Percentiles rank a stretch among this genome's conserved stretches.
Conservation (phyloP, 2,113 vertebrate species). For the Rafetus swinhoei region DNA sequence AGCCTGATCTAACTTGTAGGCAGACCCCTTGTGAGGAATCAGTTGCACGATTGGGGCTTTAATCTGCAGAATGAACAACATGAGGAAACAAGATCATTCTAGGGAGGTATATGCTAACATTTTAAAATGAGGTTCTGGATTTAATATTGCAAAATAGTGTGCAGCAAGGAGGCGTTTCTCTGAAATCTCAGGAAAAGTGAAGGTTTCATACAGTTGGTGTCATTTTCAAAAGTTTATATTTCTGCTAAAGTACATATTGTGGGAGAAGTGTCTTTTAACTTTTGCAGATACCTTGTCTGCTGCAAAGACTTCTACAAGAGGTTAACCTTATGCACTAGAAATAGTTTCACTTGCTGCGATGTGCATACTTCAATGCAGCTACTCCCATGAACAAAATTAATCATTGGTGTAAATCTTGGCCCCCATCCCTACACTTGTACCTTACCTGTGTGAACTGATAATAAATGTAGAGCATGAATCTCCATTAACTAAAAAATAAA, state of each 20-base stretch:
- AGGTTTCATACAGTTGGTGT: background rate
- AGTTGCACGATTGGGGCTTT: background rate
- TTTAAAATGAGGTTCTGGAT: background rate
- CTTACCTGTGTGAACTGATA: background rate
- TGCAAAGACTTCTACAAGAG: background rate
- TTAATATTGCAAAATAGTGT: background rate
- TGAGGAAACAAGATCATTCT: fast-evolving
- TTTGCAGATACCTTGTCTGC: background rate
- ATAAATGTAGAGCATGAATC: background rate
- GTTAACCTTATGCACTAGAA: background rate
- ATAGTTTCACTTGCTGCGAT: background rate
- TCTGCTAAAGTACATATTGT: background rate
- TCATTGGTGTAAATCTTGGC: fast-evolving
- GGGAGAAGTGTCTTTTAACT: background rate
- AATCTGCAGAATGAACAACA: fast-evolving
- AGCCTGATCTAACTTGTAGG: background rate
- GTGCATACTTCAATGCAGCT: background rate
- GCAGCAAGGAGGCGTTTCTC: background rate
- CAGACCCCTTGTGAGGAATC: background rate
- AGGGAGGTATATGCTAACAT: background rate
- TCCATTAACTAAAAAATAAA: background rate
- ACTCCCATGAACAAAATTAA: background rate
- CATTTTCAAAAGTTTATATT: background rate
- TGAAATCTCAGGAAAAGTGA: background rate
- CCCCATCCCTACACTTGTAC: background rate